phyloP scores from a whole-genome alignment of 2,888 invertebrate species.

The Euphydryas editha region DNA sequence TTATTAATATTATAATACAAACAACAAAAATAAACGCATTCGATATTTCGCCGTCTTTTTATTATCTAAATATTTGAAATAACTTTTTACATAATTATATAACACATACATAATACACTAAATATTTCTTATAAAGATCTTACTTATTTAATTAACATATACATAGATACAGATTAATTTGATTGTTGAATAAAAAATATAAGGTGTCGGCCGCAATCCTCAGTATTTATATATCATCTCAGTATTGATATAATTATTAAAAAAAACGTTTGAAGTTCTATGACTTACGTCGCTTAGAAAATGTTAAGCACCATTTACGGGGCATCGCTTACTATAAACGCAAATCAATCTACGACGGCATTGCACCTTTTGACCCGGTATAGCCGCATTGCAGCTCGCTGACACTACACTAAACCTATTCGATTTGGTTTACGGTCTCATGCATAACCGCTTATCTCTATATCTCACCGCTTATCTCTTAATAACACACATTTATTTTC shows the following conservation, averaged over 20 bases:
- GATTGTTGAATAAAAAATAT: no score
- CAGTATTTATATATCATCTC: no score
- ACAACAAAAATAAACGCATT: not conserved
- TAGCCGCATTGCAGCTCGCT: conserved; percentile 72
- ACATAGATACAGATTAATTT: no score
- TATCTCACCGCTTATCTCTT: conserved; percentile 53
- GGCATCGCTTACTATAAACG: conserved; percentile 52
- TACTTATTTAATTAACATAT: no score
- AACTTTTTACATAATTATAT: no score
- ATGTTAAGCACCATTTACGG: conserved; percentile 28
- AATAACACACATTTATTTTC: conserved; percentile 42
- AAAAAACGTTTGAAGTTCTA: not conserved
- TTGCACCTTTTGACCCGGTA: conserved; percentile 68
- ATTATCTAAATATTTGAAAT: no score
- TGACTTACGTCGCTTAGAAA: conserved; percentile 10
- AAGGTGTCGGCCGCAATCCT: no score
- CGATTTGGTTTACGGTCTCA: conserved; percentile 46
- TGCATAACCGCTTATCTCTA: conserved; percentile 48
- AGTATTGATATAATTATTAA: not conserved
- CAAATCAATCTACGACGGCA: conserved; percentile 58
- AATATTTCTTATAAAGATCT: no score
- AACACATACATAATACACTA: no score
- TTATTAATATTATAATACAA: not conserved
- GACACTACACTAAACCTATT: conserved; percentile 63
- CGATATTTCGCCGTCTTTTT: no score